phyloP scores from a whole-genome alignment of 2,888 invertebrate genomes.

The Dendrolimus pini region DNA sequence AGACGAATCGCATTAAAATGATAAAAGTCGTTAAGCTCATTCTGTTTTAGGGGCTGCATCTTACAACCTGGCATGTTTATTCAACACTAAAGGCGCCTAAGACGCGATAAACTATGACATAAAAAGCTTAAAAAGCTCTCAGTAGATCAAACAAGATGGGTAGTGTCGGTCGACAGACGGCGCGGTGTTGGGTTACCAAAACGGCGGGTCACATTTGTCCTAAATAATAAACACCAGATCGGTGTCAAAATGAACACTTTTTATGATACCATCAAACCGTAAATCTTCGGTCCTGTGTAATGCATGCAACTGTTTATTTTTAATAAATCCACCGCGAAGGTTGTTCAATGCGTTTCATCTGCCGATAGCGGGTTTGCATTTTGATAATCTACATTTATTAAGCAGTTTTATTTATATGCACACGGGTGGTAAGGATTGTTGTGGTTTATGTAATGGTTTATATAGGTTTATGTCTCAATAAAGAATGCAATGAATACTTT shows the following conservation, averaged over 20 bases:
- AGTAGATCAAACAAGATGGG: constrained; percentile 74
- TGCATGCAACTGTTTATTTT: constrained; percentile 49
- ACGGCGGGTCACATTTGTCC: constrained; percentile 68
- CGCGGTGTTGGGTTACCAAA: constrained; percentile 55
- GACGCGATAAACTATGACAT: constrained; percentile 69
- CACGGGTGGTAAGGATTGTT: neutral
- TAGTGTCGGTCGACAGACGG: constrained; percentile 64
- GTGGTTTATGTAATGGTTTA: neutral
- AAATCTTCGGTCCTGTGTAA: constrained; percentile 42
- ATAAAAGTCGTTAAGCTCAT: too few species aligned
- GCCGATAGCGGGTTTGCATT: constrained; percentile 18
- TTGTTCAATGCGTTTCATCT: constrained; percentile 41
- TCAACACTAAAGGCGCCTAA: constrained; percentile 69
- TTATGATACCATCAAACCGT: constrained; percentile 69
- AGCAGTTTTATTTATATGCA: neutral
- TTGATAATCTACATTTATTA: constrained; percentile 4
- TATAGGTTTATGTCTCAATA: constrained; percentile 42
- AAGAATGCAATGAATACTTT: constrained; percentile 20
- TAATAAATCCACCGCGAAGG: constrained; percentile 63
- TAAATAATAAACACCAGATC: constrained; percentile 73
- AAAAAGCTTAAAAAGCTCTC: constrained; percentile 76
- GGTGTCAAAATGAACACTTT: constrained; percentile 72
- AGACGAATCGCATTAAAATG: too few species aligned
- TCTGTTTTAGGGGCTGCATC: constrained; percentile 29
- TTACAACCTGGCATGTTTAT: constrained; percentile 61